Percentiles rank a stretch among this genome's conserved stretches.
These are phyloP conservation scores for Andrena trimmerana DNA, from an alignment of 2,888 invertebrate species.

Conservation along the genomic window DNA sequence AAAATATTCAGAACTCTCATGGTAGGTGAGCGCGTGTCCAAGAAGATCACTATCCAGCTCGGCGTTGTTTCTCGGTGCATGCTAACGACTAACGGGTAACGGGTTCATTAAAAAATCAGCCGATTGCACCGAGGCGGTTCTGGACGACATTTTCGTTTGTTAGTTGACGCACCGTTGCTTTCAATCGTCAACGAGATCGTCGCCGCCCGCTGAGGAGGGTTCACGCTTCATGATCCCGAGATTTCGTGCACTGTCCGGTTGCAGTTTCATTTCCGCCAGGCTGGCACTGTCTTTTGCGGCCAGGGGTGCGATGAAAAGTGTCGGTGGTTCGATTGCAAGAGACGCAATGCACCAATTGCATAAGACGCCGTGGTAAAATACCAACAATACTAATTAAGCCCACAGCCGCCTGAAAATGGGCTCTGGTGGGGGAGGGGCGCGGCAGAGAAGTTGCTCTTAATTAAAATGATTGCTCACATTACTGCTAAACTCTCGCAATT, in stretches of 20 bases:
- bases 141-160: slow-evolving; percentile 4
- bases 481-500: slow-evolving; percentile 82
- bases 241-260: slow-evolving; percentile 35
- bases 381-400: slow-evolving; percentile 64
- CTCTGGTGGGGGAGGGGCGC: slow-evolving; percentile 61
- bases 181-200: slow-evolving; percentile 26
- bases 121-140: slow-evolving; percentile 11
- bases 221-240: slow-evolving; percentile 28
- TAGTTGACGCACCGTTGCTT: not conserved
- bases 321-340: not conserved
- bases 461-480: slow-evolving; percentile 83
- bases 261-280: slow-evolving; percentile 26
- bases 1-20: slow-evolving; percentile 70
- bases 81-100: slow-evolving; percentile 68
- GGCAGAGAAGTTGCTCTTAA: slow-evolving; percentile 76
- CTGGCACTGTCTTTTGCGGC: not conserved
- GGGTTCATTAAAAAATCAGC: slow-evolving; percentile 51
- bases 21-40: slow-evolving; percentile 68
- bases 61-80: slow-evolving; percentile 60
- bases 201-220: slow-evolving; percentile 9
- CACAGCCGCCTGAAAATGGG: slow-evolving; percentile 56
- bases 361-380: slow-evolving; percentile 67
- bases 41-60: slow-evolving; percentile 68
- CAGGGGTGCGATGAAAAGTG: not conserved
- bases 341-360: slow-evolving; percentile 56